Base-by-base conservation (phyloP, 2,797 vertebrate genomes). In the Cuniculus paca region DNA sequence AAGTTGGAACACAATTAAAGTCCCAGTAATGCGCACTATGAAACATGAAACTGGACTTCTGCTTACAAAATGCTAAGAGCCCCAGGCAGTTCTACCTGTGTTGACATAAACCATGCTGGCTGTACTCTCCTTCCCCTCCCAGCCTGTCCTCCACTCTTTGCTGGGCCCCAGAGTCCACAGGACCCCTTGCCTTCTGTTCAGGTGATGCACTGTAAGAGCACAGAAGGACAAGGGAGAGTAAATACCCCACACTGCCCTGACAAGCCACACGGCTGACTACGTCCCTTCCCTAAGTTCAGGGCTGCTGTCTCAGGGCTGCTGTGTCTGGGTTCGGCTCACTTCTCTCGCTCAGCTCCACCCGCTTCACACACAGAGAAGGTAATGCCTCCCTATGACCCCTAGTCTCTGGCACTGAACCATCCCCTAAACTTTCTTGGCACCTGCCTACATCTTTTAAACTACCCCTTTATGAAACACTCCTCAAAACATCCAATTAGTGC, bases 1-100 rank as follows among this genome's bases (percentile, higher is more conserved):
- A 80, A 50, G 65, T 61, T 77, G 78, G 31, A 91, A 79, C 26
- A 79, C 80, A 70, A 39, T n/a, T 83, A 75, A 83, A 83, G 56
- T 60, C n/a, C 56, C 75, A 75, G 36, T 36, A 31, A 80, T 34
- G 13, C 22, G 22, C 22, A 5, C 58, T 54, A 42, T 39, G 61
- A 91, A 52, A 83, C 6, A 1, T 77, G 34, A 75, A 74, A 31
- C 34, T 1, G 58, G 45, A 24, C 77, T 89, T 10, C 3, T 4
- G 45, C 36, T 83, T 26, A 65, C n/a, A 63, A 92, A 81, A 91
- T 16, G n/a, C 34, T 88, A 50, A 65, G 39, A 90, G 22, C 42
- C 34, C 65, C 14, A n/a, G 50, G 74, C 39, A 42, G 28, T 20
- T 50, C 50, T 0, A 36, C 16, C 60, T 0, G 0, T 16, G 39